A percentile compares a stretch with the other conserved stretches of the same genome.
Evolutionary conservation across 2,888 invertebrate species (phyloP).

Genomic region (Lingula anatina): DNA sequence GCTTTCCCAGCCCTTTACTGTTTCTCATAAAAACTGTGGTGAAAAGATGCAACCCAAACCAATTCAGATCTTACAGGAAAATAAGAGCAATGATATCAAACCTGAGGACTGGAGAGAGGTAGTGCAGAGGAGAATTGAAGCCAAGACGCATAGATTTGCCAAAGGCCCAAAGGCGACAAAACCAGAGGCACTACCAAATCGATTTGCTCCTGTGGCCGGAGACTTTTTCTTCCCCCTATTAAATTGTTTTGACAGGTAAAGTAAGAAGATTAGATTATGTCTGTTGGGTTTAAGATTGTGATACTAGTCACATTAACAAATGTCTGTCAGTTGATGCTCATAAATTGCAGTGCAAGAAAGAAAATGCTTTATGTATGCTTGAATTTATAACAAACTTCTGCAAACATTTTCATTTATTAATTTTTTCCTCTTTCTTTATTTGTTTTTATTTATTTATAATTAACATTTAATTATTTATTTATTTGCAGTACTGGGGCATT

Average conservation of each 20-base stretch:
- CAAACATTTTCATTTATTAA: no score
- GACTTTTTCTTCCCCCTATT: constrained; percentile 73
- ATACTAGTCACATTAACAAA: no score
- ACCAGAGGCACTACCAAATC: constrained; percentile 57
- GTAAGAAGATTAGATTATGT: constrained; percentile 2
- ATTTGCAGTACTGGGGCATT: no score
- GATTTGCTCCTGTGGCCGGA: constrained; percentile 69
- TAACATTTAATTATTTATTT: no score
- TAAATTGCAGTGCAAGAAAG: no score
- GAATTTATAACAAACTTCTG: no score
- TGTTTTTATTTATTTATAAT: no score
- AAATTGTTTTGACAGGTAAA: constrained; percentile 38
- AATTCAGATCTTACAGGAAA: neutral
- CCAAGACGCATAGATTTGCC: constrained; percentile 63
- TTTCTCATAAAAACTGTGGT: no score
- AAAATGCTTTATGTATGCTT: no score
- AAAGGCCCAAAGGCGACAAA: constrained; percentile 55
- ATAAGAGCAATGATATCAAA: neutral
- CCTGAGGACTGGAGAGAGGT: constrained; percentile 56
- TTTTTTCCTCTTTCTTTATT: no score
- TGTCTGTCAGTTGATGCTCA: no score
- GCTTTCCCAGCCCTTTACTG: constrained; percentile 26
- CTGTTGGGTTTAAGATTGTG: no score
- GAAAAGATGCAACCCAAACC: neutral
- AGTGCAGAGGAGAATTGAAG: constrained; percentile 65